Base-by-base conservation (phyloP, 2,797 vertebrate genomes). In the Rhinella marina region DNA sequence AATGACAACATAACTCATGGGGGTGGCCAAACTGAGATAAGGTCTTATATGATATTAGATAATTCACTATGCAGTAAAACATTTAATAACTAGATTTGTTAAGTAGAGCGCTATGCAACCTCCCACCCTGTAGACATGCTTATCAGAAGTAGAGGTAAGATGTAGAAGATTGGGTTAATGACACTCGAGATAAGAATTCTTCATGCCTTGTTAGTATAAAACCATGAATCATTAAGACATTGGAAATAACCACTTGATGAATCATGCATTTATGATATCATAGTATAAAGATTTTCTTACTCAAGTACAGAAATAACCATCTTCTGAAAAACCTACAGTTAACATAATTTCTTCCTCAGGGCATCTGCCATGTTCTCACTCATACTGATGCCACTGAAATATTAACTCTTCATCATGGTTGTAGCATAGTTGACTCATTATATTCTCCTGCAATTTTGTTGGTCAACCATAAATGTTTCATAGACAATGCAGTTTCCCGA, bases 301-400 rank as follows among this genome's bases (percentile, higher is more conserved):
- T 52, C 72, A 50, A 64, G 41, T 10, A 66, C 57, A 85, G 73
- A 85, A 85, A 77, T 85, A 85, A 64, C 57, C 72, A 78, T 21
- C n/a, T 61, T 64, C 56, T 62, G 23, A 61, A 19, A 75, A 84
- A 75, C 62, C 72, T 19, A 52, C 70, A 84, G 52, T 59, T 19
- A 84, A 76, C 11, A 59, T 12, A 25, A 62, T 72, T 32, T 68
- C 62, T 56, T 27, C n/a, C 41, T 83, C 64, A 70, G 25, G 14
- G 13, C 32, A 48, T 48, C 56, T 61, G 32, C 10, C 68, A 75
- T 52, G 56, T 52, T 52, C 17, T 57, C 57, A 64, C 16, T 52
- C 32, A 50, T 17, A 6, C 57, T 57, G n/a, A 17, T 0, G 13
- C 1, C 50, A 77, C 23, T 54, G 25, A 50, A 54, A 25, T 75